These are phyloP conservation scores for Metaphire vulgaris DNA, from an alignment of 1,140 invertebrate species.

Conservation along the genomic window DNA sequence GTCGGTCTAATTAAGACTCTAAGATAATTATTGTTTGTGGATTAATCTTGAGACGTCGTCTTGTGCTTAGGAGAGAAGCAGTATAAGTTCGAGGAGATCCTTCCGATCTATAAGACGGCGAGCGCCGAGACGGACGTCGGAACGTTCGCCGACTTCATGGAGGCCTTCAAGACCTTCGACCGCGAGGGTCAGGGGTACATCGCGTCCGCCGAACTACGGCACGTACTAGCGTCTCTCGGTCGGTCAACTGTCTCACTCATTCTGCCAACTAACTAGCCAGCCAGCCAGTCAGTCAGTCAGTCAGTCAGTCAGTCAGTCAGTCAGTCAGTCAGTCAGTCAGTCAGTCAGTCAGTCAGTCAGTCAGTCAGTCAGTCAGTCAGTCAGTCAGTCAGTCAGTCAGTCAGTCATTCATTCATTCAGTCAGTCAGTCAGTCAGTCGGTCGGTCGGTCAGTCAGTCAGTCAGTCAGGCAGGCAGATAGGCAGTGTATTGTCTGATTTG, in stretches of 20 bases:
- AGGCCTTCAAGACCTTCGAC: slow-evolving; percentile 98
- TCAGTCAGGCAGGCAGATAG: too few species aligned
- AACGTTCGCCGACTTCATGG: slow-evolving; percentile 95
- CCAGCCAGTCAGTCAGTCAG: too few species aligned
- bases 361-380: slow-evolving; percentile 26
- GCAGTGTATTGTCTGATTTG: too few species aligned
- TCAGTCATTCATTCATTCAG: too few species aligned
- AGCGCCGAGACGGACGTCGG: slow-evolving; percentile 97
- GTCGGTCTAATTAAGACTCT: too few species aligned
- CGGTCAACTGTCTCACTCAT: not conserved
- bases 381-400: slow-evolving; percentile 25
- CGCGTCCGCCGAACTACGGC: slow-evolving; percentile 90
- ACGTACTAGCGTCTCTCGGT: slow-evolving; percentile 91
- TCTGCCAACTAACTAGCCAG: too few species aligned
- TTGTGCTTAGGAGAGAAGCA: slow-evolving; percentile 71
- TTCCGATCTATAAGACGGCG: slow-evolving; percentile 91
- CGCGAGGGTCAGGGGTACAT: slow-evolving; percentile 95
- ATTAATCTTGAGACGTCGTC: too few species aligned
- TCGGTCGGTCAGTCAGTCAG: too few species aligned
- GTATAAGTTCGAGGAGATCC: slow-evolving; percentile 87
- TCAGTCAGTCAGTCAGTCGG: too few species aligned
- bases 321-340: slow-evolving; percentile 25
- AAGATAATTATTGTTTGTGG: too few species aligned
- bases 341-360: slow-evolving; percentile 24
- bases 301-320: too few species aligned